Conservation (phyloP, 1,140 invertebrate genomes). For the Bombus fervidus region DNA sequence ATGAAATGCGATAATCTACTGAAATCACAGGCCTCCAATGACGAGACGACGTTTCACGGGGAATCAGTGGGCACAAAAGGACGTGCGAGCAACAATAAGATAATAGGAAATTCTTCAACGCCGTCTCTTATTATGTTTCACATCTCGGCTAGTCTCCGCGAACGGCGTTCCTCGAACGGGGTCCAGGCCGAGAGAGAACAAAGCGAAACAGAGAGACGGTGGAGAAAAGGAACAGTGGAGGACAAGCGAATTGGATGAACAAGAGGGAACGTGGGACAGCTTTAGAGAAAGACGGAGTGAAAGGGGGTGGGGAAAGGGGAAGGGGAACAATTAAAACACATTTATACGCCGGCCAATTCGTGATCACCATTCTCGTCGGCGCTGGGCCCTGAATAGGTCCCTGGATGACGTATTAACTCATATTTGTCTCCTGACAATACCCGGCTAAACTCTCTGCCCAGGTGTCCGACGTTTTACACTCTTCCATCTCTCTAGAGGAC, state of each 20-base stretch:
- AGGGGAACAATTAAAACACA: constrained; percentile 78
- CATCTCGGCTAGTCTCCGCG: constrained; percentile 23
- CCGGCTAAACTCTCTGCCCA: constrained; percentile 76
- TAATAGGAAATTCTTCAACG: constrained; percentile 51
- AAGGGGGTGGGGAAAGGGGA: not conserved
- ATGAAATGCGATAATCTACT: too few relatives aligned
- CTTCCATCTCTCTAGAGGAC: constrained; percentile 71
- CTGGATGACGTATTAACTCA: constrained; percentile 81
- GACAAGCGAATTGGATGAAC: constrained; percentile 54
- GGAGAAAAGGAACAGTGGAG: not conserved
- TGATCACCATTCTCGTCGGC: constrained; percentile 77
- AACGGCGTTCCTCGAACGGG: constrained; percentile 25
- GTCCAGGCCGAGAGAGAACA: not conserved
- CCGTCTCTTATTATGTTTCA: constrained; percentile 47
- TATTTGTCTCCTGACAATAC: constrained; percentile 81
- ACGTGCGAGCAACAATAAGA: constrained; percentile 34
- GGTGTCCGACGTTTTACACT: constrained; percentile 77
- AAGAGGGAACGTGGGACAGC: not conserved
- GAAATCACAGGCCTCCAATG: not conserved
- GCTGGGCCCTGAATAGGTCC: constrained; percentile 71
- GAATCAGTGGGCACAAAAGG: constrained; percentile 26
- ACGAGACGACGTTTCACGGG: not conserved
- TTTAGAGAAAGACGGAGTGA: not conserved
- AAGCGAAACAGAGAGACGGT: not conserved
- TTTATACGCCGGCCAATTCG: constrained; percentile 79